These are phyloP conservation scores for Syngnathus typhle DNA, from an alignment of 2,113 vertebrate species.

Conservation along the genomic window DNA sequence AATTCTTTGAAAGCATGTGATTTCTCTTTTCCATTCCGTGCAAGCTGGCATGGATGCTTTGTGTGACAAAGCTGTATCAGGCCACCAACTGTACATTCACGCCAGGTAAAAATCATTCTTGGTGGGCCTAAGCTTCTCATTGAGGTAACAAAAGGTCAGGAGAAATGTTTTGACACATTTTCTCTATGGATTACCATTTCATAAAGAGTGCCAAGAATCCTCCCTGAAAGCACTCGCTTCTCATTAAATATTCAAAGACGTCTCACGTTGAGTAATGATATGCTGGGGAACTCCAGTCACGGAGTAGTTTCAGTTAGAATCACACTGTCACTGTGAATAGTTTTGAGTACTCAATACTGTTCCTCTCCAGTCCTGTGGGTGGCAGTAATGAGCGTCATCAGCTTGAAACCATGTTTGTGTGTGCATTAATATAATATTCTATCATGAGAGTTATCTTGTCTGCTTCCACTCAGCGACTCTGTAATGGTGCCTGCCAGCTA, in stretches of 20 bases:
- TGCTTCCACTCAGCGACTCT: slow-evolving; percentile 1
- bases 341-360: not conserved
- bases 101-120: not conserved
- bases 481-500: slow-evolving; percentile 4
- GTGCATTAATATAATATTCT: no score
- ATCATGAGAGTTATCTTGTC: not conserved
- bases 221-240: slow-evolving; percentile 23
- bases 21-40: not conserved
- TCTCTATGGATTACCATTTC: slow-evolving; percentile 11
- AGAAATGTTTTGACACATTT: slow-evolving; percentile 7
- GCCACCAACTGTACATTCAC: not conserved
- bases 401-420: not conserved
- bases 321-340: not conserved
- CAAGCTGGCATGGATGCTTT: not conserved
- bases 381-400: not conserved
- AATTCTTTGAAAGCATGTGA: not conserved
- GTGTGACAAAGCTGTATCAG: not conserved
- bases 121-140: not conserved
- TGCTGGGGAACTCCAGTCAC: slow-evolving; percentile 23
- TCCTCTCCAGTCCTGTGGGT: not conserved
- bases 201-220: slow-evolving; percentile 12
- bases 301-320: not conserved
- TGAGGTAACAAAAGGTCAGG: slow-evolving; percentile 4
- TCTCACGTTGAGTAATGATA: slow-evolving; percentile 36
- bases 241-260: slow-evolving; percentile 47